Evolutionary conservation across 92 coral and sea anemone species (phyloP).

Genomic region (Blastomussa wellsi): DNA sequence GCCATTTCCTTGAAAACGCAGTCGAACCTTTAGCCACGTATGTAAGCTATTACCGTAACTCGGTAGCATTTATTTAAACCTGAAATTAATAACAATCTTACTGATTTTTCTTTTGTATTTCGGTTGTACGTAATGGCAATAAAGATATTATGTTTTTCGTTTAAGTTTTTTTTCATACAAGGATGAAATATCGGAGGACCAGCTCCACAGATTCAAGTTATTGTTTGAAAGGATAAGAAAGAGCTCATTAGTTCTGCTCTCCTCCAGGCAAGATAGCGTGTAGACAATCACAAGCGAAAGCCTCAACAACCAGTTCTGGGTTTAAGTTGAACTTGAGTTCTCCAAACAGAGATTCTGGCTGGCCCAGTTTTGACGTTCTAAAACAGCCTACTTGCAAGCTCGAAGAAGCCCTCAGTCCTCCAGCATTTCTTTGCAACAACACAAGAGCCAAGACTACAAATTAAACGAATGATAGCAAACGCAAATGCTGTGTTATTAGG

Average conservation of each 20-base stretch:
- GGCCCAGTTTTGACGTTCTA: not conserved
- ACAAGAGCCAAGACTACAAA: slow-evolving; percentile 19
- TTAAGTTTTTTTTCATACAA: not conserved
- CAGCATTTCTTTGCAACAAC: slow-evolving; percentile 13
- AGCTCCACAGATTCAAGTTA: not conserved
- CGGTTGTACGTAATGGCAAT: not conserved
- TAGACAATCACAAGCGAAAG: slow-evolving; percentile 9
- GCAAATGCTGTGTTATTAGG: slow-evolving; percentile 21
- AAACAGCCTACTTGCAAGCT: not conserved
- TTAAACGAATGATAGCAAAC: slow-evolving; percentile 31
- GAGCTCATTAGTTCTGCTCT: slow-evolving; percentile 13
- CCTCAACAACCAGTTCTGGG: not conserved
- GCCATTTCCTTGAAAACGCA: not conserved
- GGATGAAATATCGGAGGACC: not conserved
- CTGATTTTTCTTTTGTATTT: not conserved
- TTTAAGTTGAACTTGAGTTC: not conserved
- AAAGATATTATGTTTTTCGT: not conserved
- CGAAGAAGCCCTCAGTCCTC: not conserved
- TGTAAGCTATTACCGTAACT: not conserved
- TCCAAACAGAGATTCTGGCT: not conserved
- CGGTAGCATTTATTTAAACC: not conserved
- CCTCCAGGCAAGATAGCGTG: not conserved
- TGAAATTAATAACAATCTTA: not conserved
- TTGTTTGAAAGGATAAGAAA: slow-evolving; percentile 10
- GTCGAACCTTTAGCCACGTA: not conserved